Evolutionary conservation across 1,140 invertebrate genomes (phyloP).

Genomic region (Dryas iulia): DNA sequence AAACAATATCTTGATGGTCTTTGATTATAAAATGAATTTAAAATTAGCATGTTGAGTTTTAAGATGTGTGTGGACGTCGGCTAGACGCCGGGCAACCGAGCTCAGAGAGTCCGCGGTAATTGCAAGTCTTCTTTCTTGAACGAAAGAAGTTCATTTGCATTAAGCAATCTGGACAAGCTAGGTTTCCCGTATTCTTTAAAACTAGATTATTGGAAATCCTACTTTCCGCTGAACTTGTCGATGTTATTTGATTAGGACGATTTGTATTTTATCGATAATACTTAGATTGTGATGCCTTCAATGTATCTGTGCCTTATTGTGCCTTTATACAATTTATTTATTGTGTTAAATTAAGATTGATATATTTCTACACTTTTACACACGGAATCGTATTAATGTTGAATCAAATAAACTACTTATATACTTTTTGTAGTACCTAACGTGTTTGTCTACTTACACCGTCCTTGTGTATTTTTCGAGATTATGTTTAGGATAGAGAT

Average conservation of each 20-base stretch:
- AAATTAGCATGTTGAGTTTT: not conserved
- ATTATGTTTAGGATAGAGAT: slow-evolving; percentile 73
- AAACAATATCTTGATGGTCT: slow-evolving; percentile 1
- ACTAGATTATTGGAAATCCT: slow-evolving; percentile 69
- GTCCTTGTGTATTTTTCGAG: slow-evolving; percentile 78
- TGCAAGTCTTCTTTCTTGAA: slow-evolving; percentile 68
- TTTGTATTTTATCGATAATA: slow-evolving; percentile 49
- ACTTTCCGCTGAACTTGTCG: slow-evolving; percentile 39
- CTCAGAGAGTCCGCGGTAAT: slow-evolving; percentile 30
- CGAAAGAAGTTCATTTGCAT: slow-evolving; percentile 64
- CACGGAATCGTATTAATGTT: slow-evolving; percentile 51
- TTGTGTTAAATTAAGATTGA: slow-evolving; percentile 72
- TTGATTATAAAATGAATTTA: not conserved
- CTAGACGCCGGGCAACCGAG: slow-evolving; percentile 13
- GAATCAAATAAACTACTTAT: slow-evolving; percentile 68
- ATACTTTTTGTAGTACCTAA: slow-evolving; percentile 58
- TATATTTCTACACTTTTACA: slow-evolving; percentile 73
- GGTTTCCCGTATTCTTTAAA: slow-evolving; percentile 66
- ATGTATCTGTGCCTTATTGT: slow-evolving; percentile 77
- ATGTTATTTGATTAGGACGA: slow-evolving; percentile 38
- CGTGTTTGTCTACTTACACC: slow-evolving; percentile 76
- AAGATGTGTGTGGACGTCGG: not conserved
- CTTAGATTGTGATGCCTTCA: slow-evolving; percentile 73
- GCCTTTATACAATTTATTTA: slow-evolving; percentile 77
- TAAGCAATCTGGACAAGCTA: slow-evolving; percentile 32